A percentile compares a stretch with the other conserved stretches of the same genome.
These are phyloP conservation scores for Pherbina coryleti DNA, from an alignment of 2,888 invertebrate genomes.

Conservation along the genomic window DNA sequence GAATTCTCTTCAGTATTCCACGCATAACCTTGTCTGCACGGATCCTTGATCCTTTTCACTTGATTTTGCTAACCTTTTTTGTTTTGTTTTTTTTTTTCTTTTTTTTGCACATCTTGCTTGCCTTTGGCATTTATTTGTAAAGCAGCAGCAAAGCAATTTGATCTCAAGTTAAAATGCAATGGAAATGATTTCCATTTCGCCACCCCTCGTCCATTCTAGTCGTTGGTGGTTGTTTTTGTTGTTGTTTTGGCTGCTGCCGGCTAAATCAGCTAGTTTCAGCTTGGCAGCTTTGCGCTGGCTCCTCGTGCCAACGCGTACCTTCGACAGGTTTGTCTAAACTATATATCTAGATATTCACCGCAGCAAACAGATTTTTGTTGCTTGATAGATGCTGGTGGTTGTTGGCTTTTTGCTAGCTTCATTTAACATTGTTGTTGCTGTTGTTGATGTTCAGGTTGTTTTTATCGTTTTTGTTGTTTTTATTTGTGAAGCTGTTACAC, in stretches of 20 bases:
- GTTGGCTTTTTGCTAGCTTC: background rate
- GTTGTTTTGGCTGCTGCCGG: too few species aligned
- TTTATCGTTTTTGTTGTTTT: background rate
- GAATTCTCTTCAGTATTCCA: background rate
- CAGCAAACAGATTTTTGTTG: too few species aligned
- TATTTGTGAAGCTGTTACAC: background rate
- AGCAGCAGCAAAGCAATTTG: background rate
- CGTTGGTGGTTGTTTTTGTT: too few species aligned
- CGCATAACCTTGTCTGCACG: background rate
- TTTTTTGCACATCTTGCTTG: background rate
- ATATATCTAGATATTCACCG: too few species aligned
- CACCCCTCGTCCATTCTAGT: too few species aligned
- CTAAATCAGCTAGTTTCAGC: too few species aligned
- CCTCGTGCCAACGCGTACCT: too few species aligned
- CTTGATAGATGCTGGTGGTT: background rate
- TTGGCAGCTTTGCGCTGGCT: too few species aligned
- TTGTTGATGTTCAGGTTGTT: background rate
- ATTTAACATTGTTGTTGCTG: background rate
- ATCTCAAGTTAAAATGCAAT: too few species aligned
- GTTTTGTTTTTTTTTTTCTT: background rate
- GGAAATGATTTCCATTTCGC: too few species aligned
- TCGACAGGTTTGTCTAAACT: too few species aligned
- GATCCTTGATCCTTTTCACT: background rate
- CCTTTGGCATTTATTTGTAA: background rate
- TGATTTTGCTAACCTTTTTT: background rate